Evolutionary conservation across 2,888 invertebrate genomes (phyloP), one percentile per base, ranked within the genome.

Genomic region (Pyrochroa serraticornis): DNA sequence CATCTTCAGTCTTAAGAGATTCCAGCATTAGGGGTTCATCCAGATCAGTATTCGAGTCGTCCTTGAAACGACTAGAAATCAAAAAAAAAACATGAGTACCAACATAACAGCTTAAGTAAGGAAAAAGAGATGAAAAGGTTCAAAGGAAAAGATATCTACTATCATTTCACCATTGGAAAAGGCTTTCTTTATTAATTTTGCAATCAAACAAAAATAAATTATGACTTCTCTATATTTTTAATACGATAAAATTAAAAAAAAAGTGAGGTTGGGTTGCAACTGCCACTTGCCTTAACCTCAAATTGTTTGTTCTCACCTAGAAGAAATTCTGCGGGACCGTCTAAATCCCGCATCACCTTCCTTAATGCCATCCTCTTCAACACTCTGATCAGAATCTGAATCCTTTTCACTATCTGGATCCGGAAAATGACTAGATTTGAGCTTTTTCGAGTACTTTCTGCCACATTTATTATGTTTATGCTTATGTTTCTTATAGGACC

Each of bases 251-350:
- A 3, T 31, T 22, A n/a, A 22, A 42, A 42, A 6, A 14, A 9
- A 30, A 42, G 10, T 8, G 32, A 42, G 32, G 10, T n/a, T 7
- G n/a, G 1, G 7, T 13, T 8, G 14, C 10, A 22, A 7, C n/a
- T 39, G 14, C n/a, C 9, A 14, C n/a, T 22, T 7, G 14, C 7
- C 10, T 35, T 30, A 12, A 33, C 33, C 14, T 13, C 5, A 10
- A 22, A 22, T 22, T 22, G 22, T 5, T 5, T 3, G 22, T 22
- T 22, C 22, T 13, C 47, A 73, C 73, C 69, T 69, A 14, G 67
- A 63, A 5, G 70, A 71, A 50, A 70, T 64, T 56, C 73, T 67
- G 49, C 71, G 65, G 43, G 75, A 73, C 60, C 75, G 71, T 49
- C 73, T 68, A 13, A 31, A 45, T 1, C 31, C 31, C 2, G 7